Percentiles rank a stretch among this genome's conserved stretches.
Conservation (phyloP, 2,797 vertebrate species). For the Macropodus opercularis region DNA sequence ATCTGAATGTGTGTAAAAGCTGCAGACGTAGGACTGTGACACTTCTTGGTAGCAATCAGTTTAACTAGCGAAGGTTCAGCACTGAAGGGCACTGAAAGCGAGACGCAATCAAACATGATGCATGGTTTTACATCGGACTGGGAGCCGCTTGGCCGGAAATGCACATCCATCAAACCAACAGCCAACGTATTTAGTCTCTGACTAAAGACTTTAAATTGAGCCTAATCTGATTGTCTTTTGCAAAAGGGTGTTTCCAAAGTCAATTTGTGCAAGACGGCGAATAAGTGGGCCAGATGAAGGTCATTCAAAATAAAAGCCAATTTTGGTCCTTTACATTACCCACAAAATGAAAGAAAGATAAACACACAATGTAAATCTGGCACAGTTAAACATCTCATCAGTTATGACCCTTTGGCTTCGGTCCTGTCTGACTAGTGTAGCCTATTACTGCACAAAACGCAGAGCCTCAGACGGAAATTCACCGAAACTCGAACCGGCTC, state of each 20-base stretch:
- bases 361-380: neutral
- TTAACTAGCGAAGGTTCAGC: slow-evolving; percentile 67
- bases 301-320: slow-evolving; percentile 21
- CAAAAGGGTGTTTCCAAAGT: slow-evolving; percentile 66
- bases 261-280: slow-evolving; percentile 57
- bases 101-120: slow-evolving; percentile 88
- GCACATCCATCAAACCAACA: slow-evolving; percentile 82
- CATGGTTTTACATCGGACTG: slow-evolving; percentile 78
- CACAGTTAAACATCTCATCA: neutral
- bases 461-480: neutral
- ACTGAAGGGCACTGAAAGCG: slow-evolving; percentile 50
- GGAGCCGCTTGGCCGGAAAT: slow-evolving; percentile 71
- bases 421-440: neutral
- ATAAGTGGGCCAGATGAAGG: slow-evolving; percentile 60
- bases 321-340: neutral
- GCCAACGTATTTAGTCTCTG: slow-evolving; percentile 80
- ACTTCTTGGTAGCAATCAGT: slow-evolving; percentile 73
- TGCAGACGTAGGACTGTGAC: slow-evolving; percentile 59
- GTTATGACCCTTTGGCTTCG: no score
- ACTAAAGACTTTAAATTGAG: slow-evolving; percentile 75
- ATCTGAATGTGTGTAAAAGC: slow-evolving; percentile 75
- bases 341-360: neutral
- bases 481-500: neutral
- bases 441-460: neutral
- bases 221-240: slow-evolving; percentile 80